These are phyloP conservation scores for Rhincodon typus DNA, from an alignment of 2,797 vertebrate species.

Conservation along the genomic window DNA sequence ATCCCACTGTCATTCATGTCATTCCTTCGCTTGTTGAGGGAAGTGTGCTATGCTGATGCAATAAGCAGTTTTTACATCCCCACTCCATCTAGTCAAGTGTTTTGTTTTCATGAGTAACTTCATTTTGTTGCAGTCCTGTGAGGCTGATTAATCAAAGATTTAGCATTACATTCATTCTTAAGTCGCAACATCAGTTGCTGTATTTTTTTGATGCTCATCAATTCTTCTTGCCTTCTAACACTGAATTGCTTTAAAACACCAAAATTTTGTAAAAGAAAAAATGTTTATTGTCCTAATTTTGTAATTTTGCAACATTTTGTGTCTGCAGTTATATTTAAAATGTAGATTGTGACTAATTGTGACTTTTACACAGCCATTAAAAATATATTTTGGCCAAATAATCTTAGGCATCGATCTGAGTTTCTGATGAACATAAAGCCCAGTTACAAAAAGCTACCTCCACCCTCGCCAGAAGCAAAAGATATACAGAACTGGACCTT, in stretches of 20 bases:
- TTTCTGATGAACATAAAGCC: slow-evolving; percentile 89
- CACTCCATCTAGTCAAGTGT: neutral
- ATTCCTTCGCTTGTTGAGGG: neutral
- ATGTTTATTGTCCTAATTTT: neutral
- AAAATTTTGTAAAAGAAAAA: neutral
- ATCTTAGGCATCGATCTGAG: slow-evolving; percentile 74
- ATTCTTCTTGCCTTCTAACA: neutral
- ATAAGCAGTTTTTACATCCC: neutral
- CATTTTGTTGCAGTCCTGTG: neutral
- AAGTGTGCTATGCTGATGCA: neutral
- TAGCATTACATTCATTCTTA: neutral
- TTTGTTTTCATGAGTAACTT: neutral
- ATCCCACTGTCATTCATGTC: neutral
- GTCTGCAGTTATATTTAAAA: neutral
- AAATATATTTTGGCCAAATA: neutral
- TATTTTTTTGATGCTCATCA: neutral
- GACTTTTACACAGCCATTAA: neutral
- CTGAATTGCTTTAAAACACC: neutral
- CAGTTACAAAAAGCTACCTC: slow-evolving; percentile 62
- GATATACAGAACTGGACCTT: slow-evolving; percentile 88
- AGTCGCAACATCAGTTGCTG: neutral
- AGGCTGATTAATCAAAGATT: neutral
- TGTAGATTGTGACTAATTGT: neutral
- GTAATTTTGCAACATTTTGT: neutral
- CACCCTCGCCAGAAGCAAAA: slow-evolving; percentile 59